Evolutionary conservation across 2,797 vertebrate genomes (phyloP).

Genomic region (Prionace glauca): DNA sequence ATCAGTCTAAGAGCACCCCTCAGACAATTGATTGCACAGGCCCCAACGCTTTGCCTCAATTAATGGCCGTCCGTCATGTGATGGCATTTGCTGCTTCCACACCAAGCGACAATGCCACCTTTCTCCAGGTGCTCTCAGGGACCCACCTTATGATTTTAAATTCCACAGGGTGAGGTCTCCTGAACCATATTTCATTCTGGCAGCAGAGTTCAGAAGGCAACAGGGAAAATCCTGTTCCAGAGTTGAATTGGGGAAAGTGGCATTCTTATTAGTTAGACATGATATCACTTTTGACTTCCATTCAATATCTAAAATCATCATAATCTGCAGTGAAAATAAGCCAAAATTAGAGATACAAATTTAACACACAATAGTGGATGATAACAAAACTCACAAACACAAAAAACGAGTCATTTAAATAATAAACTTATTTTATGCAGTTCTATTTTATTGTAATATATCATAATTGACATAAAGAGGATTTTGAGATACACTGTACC

Average conservation of each 20-base stretch:
- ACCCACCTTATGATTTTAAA: background rate
- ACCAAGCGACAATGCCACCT: background rate
- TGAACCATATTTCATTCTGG: background rate
- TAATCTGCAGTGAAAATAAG: background rate
- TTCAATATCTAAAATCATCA: background rate
- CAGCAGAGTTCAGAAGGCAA: background rate
- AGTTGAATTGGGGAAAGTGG: background rate
- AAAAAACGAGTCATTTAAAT: background rate
- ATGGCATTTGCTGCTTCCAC: background rate
- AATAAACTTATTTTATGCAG: background rate
- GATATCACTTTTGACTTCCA: background rate
- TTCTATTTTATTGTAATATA: background rate
- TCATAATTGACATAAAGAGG: background rate
- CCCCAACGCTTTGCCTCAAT: no score
- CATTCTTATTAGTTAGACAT: background rate
- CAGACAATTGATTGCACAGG: background rate
- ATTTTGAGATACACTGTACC: background rate
- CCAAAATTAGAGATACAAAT: background rate
- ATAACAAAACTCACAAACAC: background rate
- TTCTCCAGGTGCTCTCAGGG: background rate
- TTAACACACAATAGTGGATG: background rate
- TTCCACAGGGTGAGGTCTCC: background rate
- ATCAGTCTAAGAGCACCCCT: no score
- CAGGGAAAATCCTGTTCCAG: background rate
- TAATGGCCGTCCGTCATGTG: background rate